phyloP scores from a whole-genome alignment of 2,797 vertebrate species.

The Apogon talboti region DNA sequence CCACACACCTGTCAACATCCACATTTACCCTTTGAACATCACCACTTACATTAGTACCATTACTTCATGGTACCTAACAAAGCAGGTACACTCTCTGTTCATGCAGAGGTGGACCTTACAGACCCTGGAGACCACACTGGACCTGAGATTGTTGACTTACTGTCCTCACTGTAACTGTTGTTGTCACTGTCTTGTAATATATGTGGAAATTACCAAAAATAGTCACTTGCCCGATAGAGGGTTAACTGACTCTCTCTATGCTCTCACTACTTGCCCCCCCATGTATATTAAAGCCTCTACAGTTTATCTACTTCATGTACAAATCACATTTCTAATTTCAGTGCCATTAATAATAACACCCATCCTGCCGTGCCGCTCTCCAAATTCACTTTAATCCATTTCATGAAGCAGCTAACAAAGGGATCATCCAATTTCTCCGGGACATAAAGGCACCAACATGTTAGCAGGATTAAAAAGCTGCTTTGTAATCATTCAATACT shows the following conservation, averaged over 20 bases:
- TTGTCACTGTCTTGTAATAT: too few species aligned
- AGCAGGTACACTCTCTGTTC: too few species aligned
- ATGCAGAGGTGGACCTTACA: too few species aligned
- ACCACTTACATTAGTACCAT: too few species aligned
- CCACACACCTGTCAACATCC: too few species aligned
- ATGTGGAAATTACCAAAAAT: too few species aligned
- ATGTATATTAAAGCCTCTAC: not conserved
- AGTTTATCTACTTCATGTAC: constrained; percentile 17
- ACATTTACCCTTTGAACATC: too few species aligned
- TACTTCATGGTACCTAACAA: too few species aligned
- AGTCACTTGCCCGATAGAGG: too few species aligned
- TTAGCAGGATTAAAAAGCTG: constrained; percentile 18
- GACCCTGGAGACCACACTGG: too few species aligned
- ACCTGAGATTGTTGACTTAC: too few species aligned
- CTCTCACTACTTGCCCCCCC: not conserved
- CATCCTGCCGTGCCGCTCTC: not conserved
- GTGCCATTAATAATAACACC: constrained; percentile 22
- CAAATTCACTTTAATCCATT: constrained; percentile 31
- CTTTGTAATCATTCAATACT: constrained; percentile 20
- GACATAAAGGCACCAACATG: constrained; percentile 18
- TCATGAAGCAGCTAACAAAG: constrained; percentile 13
- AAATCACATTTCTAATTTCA: constrained; percentile 21
- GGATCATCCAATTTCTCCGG: constrained; percentile 22
- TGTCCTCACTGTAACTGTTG: too few species aligned
- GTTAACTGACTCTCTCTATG: not conserved